Evolutionary conservation across 2,113 vertebrate genomes (phyloP).

Genomic region (Grantiella picta): DNA sequence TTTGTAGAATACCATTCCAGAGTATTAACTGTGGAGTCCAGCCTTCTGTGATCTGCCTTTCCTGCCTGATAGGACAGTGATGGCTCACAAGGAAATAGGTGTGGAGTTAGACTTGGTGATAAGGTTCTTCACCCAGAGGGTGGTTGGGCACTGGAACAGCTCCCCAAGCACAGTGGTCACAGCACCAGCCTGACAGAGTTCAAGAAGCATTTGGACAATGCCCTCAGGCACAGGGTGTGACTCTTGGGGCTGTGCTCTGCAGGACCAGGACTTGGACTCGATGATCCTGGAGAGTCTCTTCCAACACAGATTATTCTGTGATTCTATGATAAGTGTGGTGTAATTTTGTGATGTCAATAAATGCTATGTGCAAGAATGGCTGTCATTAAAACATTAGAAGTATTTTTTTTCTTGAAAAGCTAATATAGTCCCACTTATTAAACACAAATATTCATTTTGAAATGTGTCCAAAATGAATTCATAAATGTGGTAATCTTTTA

Average conservation of each 20-base stretch:
- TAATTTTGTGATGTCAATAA: neutral
- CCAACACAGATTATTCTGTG: neutral
- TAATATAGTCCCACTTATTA: neutral
- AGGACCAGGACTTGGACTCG: neutral
- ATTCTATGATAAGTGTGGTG: neutral
- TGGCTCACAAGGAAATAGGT: neutral
- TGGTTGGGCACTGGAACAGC: rapidly evolving
- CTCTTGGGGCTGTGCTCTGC: neutral
- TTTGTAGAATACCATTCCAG: neutral
- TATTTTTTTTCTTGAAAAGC: neutral
- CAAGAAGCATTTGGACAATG: neutral
- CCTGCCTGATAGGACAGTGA: neutral
- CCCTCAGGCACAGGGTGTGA: neutral
- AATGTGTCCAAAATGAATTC: neutral
- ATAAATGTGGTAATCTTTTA: neutral
- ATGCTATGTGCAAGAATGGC: neutral
- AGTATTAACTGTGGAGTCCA: neutral
- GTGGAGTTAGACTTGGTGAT: neutral
- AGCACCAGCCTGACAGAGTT: neutral
- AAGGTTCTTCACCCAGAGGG: neutral
- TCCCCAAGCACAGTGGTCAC: neutral
- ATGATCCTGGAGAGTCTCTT: neutral
- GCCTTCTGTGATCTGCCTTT: neutral
- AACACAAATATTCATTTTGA: neutral
- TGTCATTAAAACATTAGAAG: neutral